Evolutionary conservation across 2,113 vertebrate species (phyloP), one percentile per base, ranked within the genome.

Genomic region (Myiagra hebetior): DNA sequence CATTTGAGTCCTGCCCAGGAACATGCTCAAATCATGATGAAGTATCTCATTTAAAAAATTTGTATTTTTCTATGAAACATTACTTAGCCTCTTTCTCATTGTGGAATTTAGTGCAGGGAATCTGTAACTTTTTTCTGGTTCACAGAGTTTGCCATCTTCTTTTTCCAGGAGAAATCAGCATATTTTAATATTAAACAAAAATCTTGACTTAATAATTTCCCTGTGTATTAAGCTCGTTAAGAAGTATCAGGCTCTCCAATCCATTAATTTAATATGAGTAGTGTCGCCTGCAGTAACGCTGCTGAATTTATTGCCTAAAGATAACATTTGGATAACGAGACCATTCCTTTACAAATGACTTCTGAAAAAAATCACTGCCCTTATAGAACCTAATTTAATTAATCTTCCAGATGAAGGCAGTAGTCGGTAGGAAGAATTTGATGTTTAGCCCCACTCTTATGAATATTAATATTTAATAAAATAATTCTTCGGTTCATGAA

Each of bases 101-200:
- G 47, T 59, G 44, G 24, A 86, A 59, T 13, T 8, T 3, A 53
- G 21, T 15, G 15, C 39, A 63, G 42, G 39, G 35, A 90, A 74
- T 85, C 37, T 64, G 0, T 81, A 39, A 13, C 2, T 41, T 64
- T 87, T 77, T 91, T 85, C 59, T 80, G 50, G 67, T 94, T 94
- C 82, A 93, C 31, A 5, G 89, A 83, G 46, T 77, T 73, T 73
- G 10, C 63, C 56, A 59, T 96, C 55, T 88, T 69, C 16, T 83
- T 90, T 91, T 94, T 94, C 68, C 22, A 84, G 56, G 11, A 77
- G 75, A 90, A 92, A 96, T 93, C 75, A 85, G 68, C 90, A 90
- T 93, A 95, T 91, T 95, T 97, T 90, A 96, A 90, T 93, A 91
- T 81, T 74, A 91, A 97, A 87, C 46, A 73, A 85, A 95, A 93